Conservation (phyloP, 2,113 vertebrate species). For the Tetrao urogallus region DNA sequence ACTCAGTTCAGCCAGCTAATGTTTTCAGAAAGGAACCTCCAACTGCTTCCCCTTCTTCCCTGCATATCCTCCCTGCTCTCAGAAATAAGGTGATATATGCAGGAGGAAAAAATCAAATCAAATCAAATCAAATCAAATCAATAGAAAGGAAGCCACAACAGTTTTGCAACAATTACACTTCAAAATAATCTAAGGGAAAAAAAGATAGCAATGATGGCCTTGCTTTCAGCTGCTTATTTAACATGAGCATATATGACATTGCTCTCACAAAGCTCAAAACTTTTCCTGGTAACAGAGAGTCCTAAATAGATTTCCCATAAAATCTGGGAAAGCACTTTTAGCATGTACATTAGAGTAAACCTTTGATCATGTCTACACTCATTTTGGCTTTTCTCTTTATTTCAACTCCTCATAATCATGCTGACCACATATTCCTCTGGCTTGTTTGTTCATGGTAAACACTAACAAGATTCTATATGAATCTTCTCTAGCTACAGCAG, state of each 20-base stretch:
- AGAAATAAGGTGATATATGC: background rate
- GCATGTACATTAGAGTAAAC: background rate
- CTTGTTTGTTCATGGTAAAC: constrained; percentile 35
- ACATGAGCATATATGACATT: background rate
- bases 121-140: accelerated
- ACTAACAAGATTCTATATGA: background rate
- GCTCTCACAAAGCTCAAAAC: background rate
- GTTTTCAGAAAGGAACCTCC: background rate
- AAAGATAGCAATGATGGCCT: background rate
- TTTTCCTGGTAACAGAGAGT: background rate
- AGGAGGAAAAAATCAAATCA: too few relatives aligned
- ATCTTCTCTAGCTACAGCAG: background rate
- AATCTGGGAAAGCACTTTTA: background rate
- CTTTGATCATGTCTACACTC: constrained; percentile 28
- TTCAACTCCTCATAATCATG: background rate
- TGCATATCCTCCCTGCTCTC: background rate
- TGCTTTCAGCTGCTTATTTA: background rate
- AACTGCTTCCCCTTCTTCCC: background rate
- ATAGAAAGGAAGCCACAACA: background rate
- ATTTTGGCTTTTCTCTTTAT: constrained; percentile 42
- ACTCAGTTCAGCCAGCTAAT: background rate
- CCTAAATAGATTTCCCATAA: constrained; percentile 46
- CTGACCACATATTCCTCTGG: constrained; percentile 34
- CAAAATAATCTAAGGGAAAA: background rate
- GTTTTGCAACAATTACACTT: background rate